These are phyloP conservation scores for Eristalis tenax DNA, from an alignment of 2,888 invertebrate genomes.

Conservation along the genomic window DNA sequence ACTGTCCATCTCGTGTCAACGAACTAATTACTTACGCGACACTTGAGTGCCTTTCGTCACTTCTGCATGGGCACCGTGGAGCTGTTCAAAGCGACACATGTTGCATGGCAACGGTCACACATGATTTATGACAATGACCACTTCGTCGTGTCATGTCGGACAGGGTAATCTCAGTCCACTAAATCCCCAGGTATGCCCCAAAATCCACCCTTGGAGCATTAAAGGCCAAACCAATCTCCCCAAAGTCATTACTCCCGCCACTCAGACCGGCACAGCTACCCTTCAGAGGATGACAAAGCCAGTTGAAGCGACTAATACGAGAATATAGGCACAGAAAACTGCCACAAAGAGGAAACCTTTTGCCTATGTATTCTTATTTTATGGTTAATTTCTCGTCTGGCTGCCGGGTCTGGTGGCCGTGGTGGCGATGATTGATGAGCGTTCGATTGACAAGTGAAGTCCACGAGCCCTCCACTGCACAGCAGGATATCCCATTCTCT, in stretches of 20 bases:
- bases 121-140: conserved; percentile 66
- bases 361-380: conserved; percentile 53
- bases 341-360: conserved; percentile 22
- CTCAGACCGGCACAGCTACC: neutral
- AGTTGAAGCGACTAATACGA: conserved; percentile 49
- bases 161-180: conserved; percentile 50
- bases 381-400: conserved; percentile 64
- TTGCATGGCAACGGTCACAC: conserved; percentile 39
- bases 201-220: conserved; percentile 28
- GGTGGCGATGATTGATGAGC: conserved; percentile 65
- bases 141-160: conserved; percentile 67
- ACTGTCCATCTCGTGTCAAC: conserved; percentile 48
- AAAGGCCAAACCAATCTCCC: conserved; percentile 60
- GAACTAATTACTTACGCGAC: conserved; percentile 38
- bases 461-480: conserved; percentile 6
- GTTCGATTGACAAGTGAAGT: conserved; percentile 68
- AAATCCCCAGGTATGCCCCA: conserved; percentile 49
- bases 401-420: neutral
- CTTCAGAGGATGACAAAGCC: conserved; percentile 49
- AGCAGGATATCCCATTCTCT: conserved; percentile 34
- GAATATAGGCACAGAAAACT: conserved; percentile 42
- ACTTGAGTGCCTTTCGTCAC: conserved; percentile 45
- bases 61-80: conserved; percentile 8
- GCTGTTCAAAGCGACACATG: conserved; percentile 40
- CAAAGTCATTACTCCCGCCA: conserved; percentile 63